Base-by-base conservation (phyloP, 2,888 invertebrate genomes). In the Tricholauxania praeusta region DNA sequence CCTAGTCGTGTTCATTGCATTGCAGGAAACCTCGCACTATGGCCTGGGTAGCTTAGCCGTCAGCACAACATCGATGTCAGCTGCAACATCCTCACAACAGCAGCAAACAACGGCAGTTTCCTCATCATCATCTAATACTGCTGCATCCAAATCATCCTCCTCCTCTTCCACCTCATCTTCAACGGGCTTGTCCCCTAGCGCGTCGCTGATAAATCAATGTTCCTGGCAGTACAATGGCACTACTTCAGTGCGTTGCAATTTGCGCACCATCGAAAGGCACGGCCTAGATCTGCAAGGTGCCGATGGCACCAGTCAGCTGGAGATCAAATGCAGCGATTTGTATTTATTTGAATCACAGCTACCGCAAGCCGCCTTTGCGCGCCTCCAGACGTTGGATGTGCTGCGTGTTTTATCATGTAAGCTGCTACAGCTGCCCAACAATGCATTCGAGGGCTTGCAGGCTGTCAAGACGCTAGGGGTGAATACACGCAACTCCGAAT, bases 301-400 rank as follows among this genome's bases (percentile, higher is more conserved):
- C 63, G 94, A 95, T 84, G 92, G 92, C 76, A 93, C 94, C 69
- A 91, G 91, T 78, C 91, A 91, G 79, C 88, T 96, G 80, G 90
- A 91, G 77, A 91, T 97, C 75, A 91, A 91, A 81, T 96, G 96
- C 89, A 94, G 92, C 87, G 93, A 94, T 84, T 90, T 92, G 74
- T 90, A 94, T 81, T 91, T 93, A 73, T 93, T 93, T 83, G 95
- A 96, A 88, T 96, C 95, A 88, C 90, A 92, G 78, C 88, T 96
- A 78, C 91, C 92, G 72, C 90, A 92, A 60, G 92, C 92, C 78
- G 92, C 92, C 79, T 93, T 95, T 86, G 91, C 92, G 76, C 89
- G 93, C 14, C 88, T 96, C 14, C 91, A 91, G 82, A 87, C 85
- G 48, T 89, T 96, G 64, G 93, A 92, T 81, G 93, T 94, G 75